A percentile compares a stretch with the other conserved stretches of the same genome.
Conservation (phyloP, 2,113 vertebrate genomes). For the Pterophyllum scalare region DNA sequence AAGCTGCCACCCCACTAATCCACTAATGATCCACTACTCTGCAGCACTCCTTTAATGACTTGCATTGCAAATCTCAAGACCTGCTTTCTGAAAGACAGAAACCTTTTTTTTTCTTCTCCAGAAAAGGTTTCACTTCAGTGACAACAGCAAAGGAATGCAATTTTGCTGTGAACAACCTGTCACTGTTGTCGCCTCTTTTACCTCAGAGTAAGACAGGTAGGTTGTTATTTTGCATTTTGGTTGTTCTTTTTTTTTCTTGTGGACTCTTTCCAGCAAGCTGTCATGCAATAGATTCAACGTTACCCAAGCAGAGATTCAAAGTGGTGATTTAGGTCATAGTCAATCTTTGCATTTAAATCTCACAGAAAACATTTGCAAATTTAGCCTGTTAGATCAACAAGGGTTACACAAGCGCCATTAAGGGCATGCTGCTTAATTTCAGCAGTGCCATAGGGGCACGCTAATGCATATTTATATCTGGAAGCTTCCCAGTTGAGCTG, state of each 20-base stretch:
- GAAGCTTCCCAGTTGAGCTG: constrained; percentile 33
- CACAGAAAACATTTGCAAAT: not conserved
- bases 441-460: constrained; percentile 2
- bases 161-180: constrained; percentile 19
- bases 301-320: not conserved
- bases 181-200: not conserved
- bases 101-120: not conserved
- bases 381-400: not conserved
- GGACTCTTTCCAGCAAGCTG: constrained; percentile 7
- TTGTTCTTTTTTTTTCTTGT: not conserved
- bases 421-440: constrained; percentile 20
- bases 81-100: not conserved
- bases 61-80: not conserved
- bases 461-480: constrained; percentile 31
- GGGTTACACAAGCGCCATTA: not conserved
- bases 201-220: not conserved
- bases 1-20: not conserved
- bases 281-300: not conserved
- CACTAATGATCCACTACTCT: not conserved
- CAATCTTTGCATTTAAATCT: not conserved
- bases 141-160: not conserved
- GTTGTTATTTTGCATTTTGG: not conserved
- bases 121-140: constrained; percentile 17
- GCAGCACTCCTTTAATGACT: not conserved
- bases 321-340: constrained; percentile 12